Conservation (phyloP, 2,797 vertebrate genomes). For the Anniella stebbinsi region DNA sequence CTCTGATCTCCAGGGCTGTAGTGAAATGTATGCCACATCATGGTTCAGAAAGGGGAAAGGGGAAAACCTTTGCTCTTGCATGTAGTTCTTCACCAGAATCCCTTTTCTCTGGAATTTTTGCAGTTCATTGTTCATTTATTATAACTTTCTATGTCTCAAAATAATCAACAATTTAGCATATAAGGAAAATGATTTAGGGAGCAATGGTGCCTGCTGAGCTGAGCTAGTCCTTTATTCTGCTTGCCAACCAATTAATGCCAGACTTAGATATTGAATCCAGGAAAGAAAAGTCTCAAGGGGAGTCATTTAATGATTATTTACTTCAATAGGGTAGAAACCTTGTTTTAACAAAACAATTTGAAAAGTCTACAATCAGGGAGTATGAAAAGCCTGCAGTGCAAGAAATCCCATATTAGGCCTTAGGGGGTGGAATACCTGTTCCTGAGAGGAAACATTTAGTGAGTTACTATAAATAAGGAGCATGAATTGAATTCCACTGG, state of each 20-base stretch:
- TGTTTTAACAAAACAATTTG: background rate
- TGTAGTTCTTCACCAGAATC: background rate
- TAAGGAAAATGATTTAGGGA: background rate
- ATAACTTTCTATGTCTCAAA: background rate
- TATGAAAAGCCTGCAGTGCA: background rate
- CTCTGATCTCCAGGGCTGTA: background rate
- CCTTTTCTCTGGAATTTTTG: background rate
- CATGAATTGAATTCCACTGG: background rate
- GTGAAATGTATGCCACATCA: background rate
- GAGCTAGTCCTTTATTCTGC: background rate
- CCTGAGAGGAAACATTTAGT: background rate
- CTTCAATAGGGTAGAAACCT: background rate
- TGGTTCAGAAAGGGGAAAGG: background rate
- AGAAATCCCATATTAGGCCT: background rate
- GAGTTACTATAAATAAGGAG: background rate
- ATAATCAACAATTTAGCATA: conserved; percentile 14
- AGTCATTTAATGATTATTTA: conserved; percentile 1
- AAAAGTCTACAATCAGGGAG: background rate
- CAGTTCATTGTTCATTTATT: background rate
- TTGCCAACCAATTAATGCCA: conserved; percentile 4
- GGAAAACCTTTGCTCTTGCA: background rate
- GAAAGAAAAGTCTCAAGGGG: background rate
- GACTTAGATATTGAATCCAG: background rate
- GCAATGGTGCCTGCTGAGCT: conserved; percentile 8
- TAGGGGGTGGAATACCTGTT: background rate